These are phyloP conservation scores for Formica aserva DNA, from an alignment of 2,888 invertebrate genomes.

Conservation along the genomic window DNA sequence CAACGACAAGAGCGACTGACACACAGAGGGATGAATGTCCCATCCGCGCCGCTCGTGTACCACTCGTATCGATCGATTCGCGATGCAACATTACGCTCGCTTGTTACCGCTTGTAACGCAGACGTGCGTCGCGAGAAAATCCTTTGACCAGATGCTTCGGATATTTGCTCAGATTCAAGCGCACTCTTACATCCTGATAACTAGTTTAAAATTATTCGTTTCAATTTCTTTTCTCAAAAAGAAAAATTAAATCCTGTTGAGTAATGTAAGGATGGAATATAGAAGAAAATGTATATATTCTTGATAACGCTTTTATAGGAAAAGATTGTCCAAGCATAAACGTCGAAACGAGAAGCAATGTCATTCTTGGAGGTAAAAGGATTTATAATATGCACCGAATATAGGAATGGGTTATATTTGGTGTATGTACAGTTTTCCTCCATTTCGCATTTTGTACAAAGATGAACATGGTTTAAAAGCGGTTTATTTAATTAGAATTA, in stretches of 20 bases:
- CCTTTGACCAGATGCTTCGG: neutral
- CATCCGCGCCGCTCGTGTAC: conserved; percentile 45
- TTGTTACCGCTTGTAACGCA: conserved; percentile 12
- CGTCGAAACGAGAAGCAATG: conserved; percentile 17
- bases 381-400: conserved; percentile 3
- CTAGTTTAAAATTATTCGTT: neutral
- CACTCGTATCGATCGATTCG: conserved; percentile 41
- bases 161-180: neutral
- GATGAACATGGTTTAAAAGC: neutral
- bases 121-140: neutral
- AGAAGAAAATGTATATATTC: neutral
- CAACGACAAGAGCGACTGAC: conserved; percentile 49
- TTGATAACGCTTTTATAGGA: neutral
- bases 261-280: neutral
- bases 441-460: neutral
- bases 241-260: neutral
- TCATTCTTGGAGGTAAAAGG: conserved; percentile 21
- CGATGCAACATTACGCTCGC: conserved; percentile 30
- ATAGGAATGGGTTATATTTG: conserved; percentile 24
- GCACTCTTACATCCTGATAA: neutral
- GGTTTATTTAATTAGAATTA: conserved; percentile 1
- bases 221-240: neutral
- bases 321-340: neutral
- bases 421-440: neutral
- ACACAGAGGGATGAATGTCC: conserved; percentile 48